Base-by-base conservation (phyloP, 92 coral and sea anemone species). In the Isaurus tuberculatus region DNA sequence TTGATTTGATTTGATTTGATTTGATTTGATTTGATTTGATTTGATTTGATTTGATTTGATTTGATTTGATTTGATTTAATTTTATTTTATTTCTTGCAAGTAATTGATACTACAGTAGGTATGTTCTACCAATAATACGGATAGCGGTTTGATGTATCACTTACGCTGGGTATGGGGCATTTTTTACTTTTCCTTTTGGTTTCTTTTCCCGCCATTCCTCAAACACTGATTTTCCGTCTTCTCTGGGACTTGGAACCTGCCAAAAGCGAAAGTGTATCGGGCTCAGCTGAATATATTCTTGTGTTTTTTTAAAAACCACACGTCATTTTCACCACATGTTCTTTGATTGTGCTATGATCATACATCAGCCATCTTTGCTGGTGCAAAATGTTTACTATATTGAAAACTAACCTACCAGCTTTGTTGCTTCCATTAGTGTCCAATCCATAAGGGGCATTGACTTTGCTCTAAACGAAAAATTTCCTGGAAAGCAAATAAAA, bases 141-240 rank as follows among this genome's bases (percentile, higher is more conserved):
- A 28, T 73, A 65, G 20, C 8, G 37, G 19, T 66, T n/a, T 15
- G 16, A 48, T 0, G 16, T 1, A 3, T 2, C 33, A 65, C 85
- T 80, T 86, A 89, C 92, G 84, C 75, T 16, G 92, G 92, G 6
- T 72, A 81, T 20, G 88, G 65, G 5, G 88, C 79, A 34, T 80
- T 14, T 34, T 81, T 58, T 5, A 34, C 90, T 57, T 80, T 44
- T 17, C 19, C 75, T 25, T 70, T 36, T 16, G 96, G 96, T 20
- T 75, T 85, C 75, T 94, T 94, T 70, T 87, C 75, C n/a, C 70
- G 86, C 98, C 98, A 94, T 87, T 94, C 98, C 14, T 92, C 95
- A 81, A 86, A 94, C 37, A 89, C 90, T 17, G 91, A 34, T 44
- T 75, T 70, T 77, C 90, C 92, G 81, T 94, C 86, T 25, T 89